Conservation (phyloP, 2,113 vertebrate genomes). For the Casuarius casuarius region DNA sequence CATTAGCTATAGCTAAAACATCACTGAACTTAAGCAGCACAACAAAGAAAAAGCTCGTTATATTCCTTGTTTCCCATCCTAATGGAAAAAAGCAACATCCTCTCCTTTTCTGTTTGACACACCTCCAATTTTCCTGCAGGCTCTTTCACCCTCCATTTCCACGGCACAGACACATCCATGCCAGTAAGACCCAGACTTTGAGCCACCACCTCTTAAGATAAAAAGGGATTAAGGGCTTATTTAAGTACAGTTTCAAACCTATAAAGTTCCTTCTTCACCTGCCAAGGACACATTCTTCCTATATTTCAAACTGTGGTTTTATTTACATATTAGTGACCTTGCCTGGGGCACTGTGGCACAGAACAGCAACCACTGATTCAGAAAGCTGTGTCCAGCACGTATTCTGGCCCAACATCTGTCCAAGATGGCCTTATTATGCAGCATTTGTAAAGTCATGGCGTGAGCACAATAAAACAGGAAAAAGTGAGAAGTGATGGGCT, state of each 20-base stretch:
- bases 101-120: fast-evolving
- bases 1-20: not conserved
- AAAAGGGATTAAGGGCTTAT: not conserved
- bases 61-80: not conserved
- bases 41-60: not conserved
- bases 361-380: not conserved
- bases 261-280: not conserved
- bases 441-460: not conserved
- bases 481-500: not conserved
- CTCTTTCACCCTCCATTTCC: not conserved
- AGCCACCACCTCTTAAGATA: not conserved
- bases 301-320: not conserved
- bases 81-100: not conserved
- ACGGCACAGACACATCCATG: not conserved
- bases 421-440: not conserved
- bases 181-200: not conserved
- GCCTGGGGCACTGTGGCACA: not conserved
- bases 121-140: not conserved
- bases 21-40: not conserved
- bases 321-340: not conserved
- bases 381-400: not conserved
- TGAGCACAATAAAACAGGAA: not conserved
- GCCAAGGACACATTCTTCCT: not conserved
- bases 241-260: not conserved
- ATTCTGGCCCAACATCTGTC: not conserved